Evolutionary conservation across 2,113 vertebrate species (phyloP), one percentile per base, ranked within the genome.

Genomic region (Boleophthalmus pectinirostris): DNA sequence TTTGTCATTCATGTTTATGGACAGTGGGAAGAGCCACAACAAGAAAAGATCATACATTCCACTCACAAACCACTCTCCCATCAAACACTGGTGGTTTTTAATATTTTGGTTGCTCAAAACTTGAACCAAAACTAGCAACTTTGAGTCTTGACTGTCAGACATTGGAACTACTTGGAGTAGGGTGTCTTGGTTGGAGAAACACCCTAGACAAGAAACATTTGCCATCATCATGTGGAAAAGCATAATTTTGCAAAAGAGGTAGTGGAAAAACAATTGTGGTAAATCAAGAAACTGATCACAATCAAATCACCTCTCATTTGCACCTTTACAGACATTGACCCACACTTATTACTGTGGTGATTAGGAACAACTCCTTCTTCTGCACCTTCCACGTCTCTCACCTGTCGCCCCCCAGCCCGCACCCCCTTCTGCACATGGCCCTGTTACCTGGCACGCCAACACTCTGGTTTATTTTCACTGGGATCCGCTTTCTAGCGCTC

Each of bases 381-480:
- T 72, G 33, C 43, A 46, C 56, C 20, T 69, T 49, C 21, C 20
- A 35, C 2, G 77, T 79, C 77, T 79, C 24, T 70, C 54, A 67
- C 68, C 60, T 11, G 68, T 43, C 5, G 10, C 29, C 38, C 9
- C 18, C 46, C 12, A 8, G 10, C 38, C 0, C 38, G 9, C 14
- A 12, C n/a, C 29, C 13, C 61, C 21, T n/a, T 38, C 73, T 14
- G 69, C 82, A 80, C 82, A 84, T 77, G 71, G 81, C 84, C 75
- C 84, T 73, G 67, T 85, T 85, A 86, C 84, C 82, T 89, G 81
- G 82, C 80, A 80, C 66, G 72, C 15, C 23, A 82, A 69, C 7
- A 64, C 69, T 7, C 72, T 35, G 54, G 89, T 93, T 92, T 92
- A 87, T 93, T 91, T 93, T 90, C 77, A 24, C 63, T 53, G 76